Conservation (phyloP, 1,140 invertebrate genomes). For the Diploscapter pachys region DNA sequence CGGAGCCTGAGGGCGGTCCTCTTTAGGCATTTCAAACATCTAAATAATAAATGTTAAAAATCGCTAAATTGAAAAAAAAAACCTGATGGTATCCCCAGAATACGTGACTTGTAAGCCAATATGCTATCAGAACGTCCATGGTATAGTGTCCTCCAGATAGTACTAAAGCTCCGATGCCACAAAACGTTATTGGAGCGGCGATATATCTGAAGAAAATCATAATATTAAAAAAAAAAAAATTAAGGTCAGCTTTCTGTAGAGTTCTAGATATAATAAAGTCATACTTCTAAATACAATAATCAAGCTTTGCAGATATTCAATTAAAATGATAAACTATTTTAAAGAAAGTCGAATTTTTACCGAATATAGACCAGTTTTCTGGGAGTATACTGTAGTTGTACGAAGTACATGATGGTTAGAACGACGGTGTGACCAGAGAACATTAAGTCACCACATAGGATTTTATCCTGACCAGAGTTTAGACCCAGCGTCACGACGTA, state of each 20-base stretch:
- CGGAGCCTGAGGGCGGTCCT: slow-evolving; percentile 46
- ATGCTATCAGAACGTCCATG: slow-evolving; percentile 54
- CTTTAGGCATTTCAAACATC: slow-evolving; percentile 51
- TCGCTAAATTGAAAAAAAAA: no score
- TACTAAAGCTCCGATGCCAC: slow-evolving; percentile 54
- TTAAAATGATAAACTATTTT: background rate
- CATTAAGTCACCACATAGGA: slow-evolving; percentile 57
- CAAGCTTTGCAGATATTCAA: no score
- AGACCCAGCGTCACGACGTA: slow-evolving; percentile 58
- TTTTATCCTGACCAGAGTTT: slow-evolving; percentile 56
- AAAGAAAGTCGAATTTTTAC: slow-evolving; percentile 13
- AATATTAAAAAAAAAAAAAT: no score
- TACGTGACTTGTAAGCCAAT: slow-evolving; percentile 57
- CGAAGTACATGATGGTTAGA: slow-evolving; percentile 58
- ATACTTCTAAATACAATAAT: no score
- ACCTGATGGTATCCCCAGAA: slow-evolving; percentile 56
- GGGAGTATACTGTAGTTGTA: slow-evolving; percentile 57
- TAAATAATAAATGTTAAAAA: no score
- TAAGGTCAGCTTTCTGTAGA: no score
- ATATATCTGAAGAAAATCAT: slow-evolving; percentile 46
- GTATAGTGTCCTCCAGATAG: slow-evolving; percentile 58
- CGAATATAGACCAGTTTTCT: slow-evolving; percentile 45
- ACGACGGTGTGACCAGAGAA: slow-evolving; percentile 57
- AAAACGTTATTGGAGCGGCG: slow-evolving; percentile 55
- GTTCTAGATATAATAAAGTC: no score